Conservation (phyloP, 1,140 invertebrate species). For the Trypoxylus dichotomus region DNA sequence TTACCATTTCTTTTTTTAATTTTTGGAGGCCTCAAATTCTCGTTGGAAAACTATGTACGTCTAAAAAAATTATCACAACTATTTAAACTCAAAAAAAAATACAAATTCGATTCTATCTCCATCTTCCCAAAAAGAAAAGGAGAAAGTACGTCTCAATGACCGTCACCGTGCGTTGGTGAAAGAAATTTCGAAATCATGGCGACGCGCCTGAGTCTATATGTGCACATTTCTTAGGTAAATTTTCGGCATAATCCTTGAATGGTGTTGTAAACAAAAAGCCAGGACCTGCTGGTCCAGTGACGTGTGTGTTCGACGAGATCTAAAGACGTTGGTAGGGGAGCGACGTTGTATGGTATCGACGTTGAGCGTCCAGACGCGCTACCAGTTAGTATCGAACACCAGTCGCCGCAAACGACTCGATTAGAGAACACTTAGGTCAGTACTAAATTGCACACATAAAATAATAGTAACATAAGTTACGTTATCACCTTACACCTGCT, state of each 20-base stretch:
- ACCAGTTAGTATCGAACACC: slow-evolving; percentile 34
- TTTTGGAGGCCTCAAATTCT: too few relatives aligned
- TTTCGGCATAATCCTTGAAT: slow-evolving; percentile 29
- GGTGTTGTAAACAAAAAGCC: slow-evolving; percentile 33
- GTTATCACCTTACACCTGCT: slow-evolving; percentile 14
- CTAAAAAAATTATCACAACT: background rate
- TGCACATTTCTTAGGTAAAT: slow-evolving; percentile 5
- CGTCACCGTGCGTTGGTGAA: background rate
- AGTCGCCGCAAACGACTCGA: slow-evolving; percentile 36
- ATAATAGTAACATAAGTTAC: slow-evolving; percentile 17
- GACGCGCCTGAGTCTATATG: background rate
- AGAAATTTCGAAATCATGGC: background rate
- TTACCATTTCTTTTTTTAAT: too few relatives aligned
- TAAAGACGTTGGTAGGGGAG: slow-evolving; percentile 7
- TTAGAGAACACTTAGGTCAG: slow-evolving; percentile 35
- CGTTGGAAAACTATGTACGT: too few relatives aligned
- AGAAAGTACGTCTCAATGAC: background rate
- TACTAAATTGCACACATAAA: slow-evolving; percentile 26
- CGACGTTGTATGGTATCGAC: slow-evolving; percentile 29
- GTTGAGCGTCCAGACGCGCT: slow-evolving; percentile 29
- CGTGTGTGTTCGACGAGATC: slow-evolving; percentile 5
- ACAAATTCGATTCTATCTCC: background rate
- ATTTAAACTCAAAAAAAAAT: background rate
- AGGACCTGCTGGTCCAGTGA: slow-evolving; percentile 22
- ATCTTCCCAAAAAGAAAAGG: background rate